A percentile compares a stretch with the other conserved stretches of the same genome.
phyloP scores from a whole-genome alignment of 2,797 vertebrate genomes.

The Cichlasoma orientale region DNA sequence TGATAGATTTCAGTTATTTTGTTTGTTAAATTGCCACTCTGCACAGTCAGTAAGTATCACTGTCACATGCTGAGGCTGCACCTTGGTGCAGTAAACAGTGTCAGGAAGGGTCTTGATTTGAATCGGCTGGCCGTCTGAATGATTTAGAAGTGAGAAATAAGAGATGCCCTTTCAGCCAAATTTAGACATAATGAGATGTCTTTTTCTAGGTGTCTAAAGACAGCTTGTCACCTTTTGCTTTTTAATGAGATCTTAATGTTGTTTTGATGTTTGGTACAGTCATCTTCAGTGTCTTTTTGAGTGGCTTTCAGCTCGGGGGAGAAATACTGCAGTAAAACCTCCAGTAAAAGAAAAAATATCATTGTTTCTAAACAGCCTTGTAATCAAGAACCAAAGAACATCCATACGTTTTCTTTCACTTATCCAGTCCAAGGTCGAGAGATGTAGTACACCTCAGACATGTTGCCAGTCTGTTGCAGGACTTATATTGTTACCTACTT shows the following conservation, averaged over 20 bases:
- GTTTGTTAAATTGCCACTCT: background rate
- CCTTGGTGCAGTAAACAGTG: background rate
- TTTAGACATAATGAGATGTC: background rate
- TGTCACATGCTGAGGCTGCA: too few relatives aligned
- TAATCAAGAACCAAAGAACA: background rate
- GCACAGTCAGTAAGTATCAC: too few relatives aligned
- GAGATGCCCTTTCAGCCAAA: background rate
- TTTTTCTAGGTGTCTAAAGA: background rate
- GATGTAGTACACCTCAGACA: background rate
- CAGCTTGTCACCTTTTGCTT: background rate
- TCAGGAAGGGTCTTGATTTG: background rate
- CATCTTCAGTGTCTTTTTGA: background rate
- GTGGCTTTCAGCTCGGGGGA: background rate
- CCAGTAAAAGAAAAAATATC: background rate
- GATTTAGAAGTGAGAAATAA: background rate
- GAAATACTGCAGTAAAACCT: too few relatives aligned
- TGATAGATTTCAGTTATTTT: background rate
- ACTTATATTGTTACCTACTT: background rate
- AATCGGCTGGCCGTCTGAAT: fast-evolving
- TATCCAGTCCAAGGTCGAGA: background rate
- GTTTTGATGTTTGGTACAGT: background rate
- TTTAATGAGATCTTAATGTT: background rate
- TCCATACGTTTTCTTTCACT: background rate
- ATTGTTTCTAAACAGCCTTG: background rate
- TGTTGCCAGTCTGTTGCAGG: background rate